Conservation (phyloP, 2,888 invertebrate species). For the Apoda limacodes region DNA sequence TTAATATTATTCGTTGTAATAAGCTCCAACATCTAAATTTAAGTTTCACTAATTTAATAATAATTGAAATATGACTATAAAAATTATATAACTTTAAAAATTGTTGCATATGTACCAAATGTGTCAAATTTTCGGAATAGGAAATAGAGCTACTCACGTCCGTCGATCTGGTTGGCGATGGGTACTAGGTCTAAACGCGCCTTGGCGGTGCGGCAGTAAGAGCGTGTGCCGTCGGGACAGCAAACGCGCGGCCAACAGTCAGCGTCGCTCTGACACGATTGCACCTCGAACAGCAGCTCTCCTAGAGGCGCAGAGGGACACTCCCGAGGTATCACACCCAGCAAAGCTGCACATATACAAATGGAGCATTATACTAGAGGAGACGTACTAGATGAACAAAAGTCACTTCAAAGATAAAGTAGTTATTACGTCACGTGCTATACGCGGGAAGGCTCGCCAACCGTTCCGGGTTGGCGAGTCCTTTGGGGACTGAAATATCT, state of each 20-base stretch:
- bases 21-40: no score
- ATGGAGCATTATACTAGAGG: no score
- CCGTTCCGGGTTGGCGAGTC: no score
- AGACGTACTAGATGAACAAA: no score
- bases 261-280: conserved; percentile 74
- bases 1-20: no score
- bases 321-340: conserved; percentile 77
- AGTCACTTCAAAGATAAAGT: no score
- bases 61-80: no score
- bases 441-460: no score
- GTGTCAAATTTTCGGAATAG: not conserved
- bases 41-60: no score
- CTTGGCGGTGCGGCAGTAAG: conserved; percentile 78
- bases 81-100: not conserved
- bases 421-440: no score
- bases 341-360: no score
- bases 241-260: conserved; percentile 83
- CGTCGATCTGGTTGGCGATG: conserved; percentile 72
- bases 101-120: conserved; percentile 1
- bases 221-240: conserved; percentile 76
- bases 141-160: conserved; percentile 57
- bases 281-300: conserved; percentile 77
- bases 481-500: no score
- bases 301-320: conserved; percentile 77
- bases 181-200: conserved; percentile 76